Evolutionary conservation across 2,888 invertebrate genomes (phyloP), one percentile per base, ranked within the genome.

Genomic region (Drosophila putrida): DNA sequence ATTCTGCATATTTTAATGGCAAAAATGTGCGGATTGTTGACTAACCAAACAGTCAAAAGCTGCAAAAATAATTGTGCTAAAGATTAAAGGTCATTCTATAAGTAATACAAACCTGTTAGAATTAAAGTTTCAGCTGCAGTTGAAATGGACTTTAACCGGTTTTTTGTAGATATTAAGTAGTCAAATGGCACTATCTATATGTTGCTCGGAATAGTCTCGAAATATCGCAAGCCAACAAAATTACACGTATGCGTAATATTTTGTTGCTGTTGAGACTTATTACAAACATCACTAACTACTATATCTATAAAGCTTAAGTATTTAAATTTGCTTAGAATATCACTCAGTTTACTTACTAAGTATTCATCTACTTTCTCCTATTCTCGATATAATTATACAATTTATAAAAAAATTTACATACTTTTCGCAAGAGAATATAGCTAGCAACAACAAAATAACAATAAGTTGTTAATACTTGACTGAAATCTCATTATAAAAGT

Each of bases 1-100:
- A 27, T 68, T 61, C 58, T 54, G 67, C 71, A 70, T 75, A 78
- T 75, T 72, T 75, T 72, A 78, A 72, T 75, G 73, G 66, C 55
- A 66, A 64, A 59, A 57, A 59, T 62, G 57, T 51, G 65, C 38
- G 58, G 38, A 25, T 63, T 71, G 74, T 76, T 54, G 76, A 53
- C 69, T 71, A 1, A 20, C 44, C 59, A 53, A 57, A 60, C 50
- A 59, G 46, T 9, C 55, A 43, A 55, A 43, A 47, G 31, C 27
- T 11, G 41, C 15, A 36, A n/a, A 53, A 54, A 43, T 8, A 20
- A 39, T 31, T 39, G 15, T 54, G 54, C 36, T 20, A 15, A 6
- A 33, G 27, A 11, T 6, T 15, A 71, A 70, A 75, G 53, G 62
- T 66, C 59, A 71, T 31, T 15, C n/a, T 10, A 4, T 9, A 39